Base-by-base conservation (phyloP, 2,888 invertebrate species). In the Corbicula japonica region DNA sequence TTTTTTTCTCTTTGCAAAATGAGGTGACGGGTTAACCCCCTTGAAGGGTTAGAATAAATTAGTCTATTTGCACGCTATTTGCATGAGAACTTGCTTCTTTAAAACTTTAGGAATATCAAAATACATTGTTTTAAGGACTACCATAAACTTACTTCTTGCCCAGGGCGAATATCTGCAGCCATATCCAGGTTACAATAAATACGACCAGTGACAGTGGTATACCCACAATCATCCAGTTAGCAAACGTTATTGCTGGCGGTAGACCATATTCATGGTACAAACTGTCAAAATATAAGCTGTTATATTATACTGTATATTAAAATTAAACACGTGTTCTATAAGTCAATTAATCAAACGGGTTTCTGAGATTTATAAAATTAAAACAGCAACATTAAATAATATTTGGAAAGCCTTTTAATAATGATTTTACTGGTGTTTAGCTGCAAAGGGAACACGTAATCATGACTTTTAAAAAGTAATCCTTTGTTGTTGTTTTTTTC, bases 161-260 rank as follows among this genome's bases (percentile, higher is more conserved):
- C 0, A 80, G 54, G 35, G 81, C 83, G 35, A 78, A 86, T 8
- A 86, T 60, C 66, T 89, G 89, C 26, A 91, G 74, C 89, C 91
- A 91, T 4, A 91, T 21, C 93, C 93, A 93, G 18, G 89, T 85
- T 35, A 91, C 77, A 2, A 92, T 2, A 23, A 93, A 84, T 10
- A 87, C 84, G 15, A 92, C 48, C 35, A 91, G 21, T n/a, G 92
- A 88, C 30, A 90, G 63, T 0, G 92, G 92, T 2, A 92, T 56
- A 5, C 90, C 91, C 12, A 91, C 73, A 5, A 86, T 77, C 72
- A 92, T 54, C 91, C 91, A 92, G 66, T 86, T 89, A 52, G 91
- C 88, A 61, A 90, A 92, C 10, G 88, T 89, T 1, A 92, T 81
- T 0, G 84, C 85, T 8, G 90, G 83, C 41, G 86, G 85, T 10